Percentiles rank a stretch among this genome's conserved stretches.
phyloP scores from a whole-genome alignment of 1,140 invertebrate species.

The Rhagoletis zephyria region DNA sequence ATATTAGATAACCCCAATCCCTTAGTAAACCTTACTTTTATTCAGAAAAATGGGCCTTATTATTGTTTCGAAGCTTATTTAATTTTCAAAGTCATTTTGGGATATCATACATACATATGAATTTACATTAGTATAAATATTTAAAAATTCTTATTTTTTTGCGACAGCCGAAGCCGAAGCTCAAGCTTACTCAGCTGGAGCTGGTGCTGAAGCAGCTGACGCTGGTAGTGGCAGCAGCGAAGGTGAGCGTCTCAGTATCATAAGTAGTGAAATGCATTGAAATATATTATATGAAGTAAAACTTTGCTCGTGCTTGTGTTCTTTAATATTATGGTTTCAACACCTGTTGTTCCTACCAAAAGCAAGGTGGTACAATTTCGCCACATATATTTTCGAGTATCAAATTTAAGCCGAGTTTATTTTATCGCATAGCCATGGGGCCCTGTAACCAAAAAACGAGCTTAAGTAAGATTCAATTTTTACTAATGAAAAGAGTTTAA shows the following conservation, averaged over 20 bases:
- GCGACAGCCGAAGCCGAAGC: slow-evolving; percentile 61
- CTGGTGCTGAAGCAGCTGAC: slow-evolving; percentile 60
- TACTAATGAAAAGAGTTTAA: too few relatives aligned
- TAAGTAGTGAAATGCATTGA: background rate
- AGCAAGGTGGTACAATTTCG: background rate
- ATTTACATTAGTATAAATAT: slow-evolving; percentile 51
- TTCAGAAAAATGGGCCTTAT: too few relatives aligned
- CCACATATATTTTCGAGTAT: background rate
- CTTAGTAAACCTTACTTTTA: too few relatives aligned
- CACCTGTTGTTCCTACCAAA: too few relatives aligned
- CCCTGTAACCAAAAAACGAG: too few relatives aligned
- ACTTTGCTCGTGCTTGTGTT: background rate
- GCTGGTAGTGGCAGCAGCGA: slow-evolving; percentile 59
- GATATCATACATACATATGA: background rate
- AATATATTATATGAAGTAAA: slow-evolving; percentile 5
- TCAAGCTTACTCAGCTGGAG: slow-evolving; percentile 64
- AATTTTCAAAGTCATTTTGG: too few relatives aligned
- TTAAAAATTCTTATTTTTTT: slow-evolving; percentile 55
- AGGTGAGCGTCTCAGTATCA: slow-evolving; percentile 61
- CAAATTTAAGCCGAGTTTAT: too few relatives aligned
- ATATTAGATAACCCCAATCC: too few relatives aligned
- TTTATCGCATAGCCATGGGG: too few relatives aligned
- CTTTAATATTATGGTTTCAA: too few relatives aligned
- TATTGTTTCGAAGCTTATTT: too few relatives aligned
- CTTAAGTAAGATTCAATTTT: too few relatives aligned